Conservation (phyloP, 2,113 vertebrate genomes). For the Bettongia penicillata region DNA sequence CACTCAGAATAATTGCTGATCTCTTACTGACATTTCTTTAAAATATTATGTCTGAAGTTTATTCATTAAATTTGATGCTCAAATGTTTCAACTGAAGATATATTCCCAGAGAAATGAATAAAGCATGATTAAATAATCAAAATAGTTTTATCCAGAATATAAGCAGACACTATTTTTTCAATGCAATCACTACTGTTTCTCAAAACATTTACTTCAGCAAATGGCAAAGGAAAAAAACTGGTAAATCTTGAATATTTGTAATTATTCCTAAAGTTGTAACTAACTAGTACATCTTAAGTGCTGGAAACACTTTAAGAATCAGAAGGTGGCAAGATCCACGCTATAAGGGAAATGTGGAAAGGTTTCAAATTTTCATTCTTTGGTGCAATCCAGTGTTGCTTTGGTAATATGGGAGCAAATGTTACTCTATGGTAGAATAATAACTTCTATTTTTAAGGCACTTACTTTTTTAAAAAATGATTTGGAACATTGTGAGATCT, state of each 20-base stretch:
- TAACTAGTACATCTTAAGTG: background rate
- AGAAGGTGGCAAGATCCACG: background rate
- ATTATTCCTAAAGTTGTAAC: background rate
- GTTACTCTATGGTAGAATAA: background rate
- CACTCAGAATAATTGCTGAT: conserved; percentile 2
- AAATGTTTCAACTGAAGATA: background rate
- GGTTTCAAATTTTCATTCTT: background rate
- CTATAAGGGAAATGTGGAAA: background rate
- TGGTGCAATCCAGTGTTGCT: background rate
- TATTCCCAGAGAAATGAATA: background rate
- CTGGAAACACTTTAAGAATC: background rate
- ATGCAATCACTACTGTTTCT: background rate
- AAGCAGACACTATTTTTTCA: background rate
- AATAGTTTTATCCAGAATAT: background rate
- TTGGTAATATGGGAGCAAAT: background rate
- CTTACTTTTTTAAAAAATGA: background rate
- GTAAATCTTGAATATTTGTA: background rate
- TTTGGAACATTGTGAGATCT: background rate
- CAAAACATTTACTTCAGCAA: background rate
- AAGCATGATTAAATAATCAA: background rate
- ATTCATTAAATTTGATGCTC: conserved; percentile 56
- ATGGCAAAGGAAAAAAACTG: background rate
- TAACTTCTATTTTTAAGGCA: background rate
- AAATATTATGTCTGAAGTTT: conserved; percentile 28
- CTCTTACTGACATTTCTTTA: conserved; percentile 16